Evolutionary conservation across 1,140 invertebrate species (phyloP), one percentile per base, ranked within the genome.

Genomic region (Acromyrmex heyeri): DNA sequence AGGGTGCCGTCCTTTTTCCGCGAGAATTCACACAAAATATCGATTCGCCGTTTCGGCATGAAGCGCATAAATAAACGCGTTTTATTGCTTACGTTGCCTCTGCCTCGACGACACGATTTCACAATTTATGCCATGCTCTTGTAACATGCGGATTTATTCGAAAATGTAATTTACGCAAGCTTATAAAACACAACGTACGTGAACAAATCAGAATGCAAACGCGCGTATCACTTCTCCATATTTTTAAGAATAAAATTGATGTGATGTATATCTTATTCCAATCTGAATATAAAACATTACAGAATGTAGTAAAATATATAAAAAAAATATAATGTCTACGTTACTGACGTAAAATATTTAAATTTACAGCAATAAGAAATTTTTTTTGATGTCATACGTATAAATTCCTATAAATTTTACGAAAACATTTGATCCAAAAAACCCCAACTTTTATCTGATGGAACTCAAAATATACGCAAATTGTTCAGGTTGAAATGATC

Each of bases 11-110:
- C 59, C 73, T 64, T 85, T 85, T 85, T 85, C 82, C 73, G 34
- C 72, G 73, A 85, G 82, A 85, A 85, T 78, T 85, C 82, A 78
- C 82, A 53, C 59, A 38, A 78, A 85, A 85, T 85, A 85, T 85
- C 82, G 82, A 85, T 85, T 85, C 55, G 27, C 21, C 73, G 57
- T 77, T 76, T 85, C 59, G 61, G 73, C 61, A 78, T 50, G 50
- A 77, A 77, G 48, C 53, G 73, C 57, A 85, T 85, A 77, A 78
- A 85, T 85, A 85, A 85, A 77, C 72, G 50, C 70, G 57, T 77
- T 85, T 85, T 78, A 62, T 85, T 78, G 82, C 81, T 77, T 50
- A 61, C 50, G 34, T 44, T 70, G 78, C 69, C 27, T 73, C 67
- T 6, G 70, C 38, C 67, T 48, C 53, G 79, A 59, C 79, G 79